phyloP scores from a whole-genome alignment of 2,888 invertebrate species.

The Sceliomorpha sp. region DNA sequence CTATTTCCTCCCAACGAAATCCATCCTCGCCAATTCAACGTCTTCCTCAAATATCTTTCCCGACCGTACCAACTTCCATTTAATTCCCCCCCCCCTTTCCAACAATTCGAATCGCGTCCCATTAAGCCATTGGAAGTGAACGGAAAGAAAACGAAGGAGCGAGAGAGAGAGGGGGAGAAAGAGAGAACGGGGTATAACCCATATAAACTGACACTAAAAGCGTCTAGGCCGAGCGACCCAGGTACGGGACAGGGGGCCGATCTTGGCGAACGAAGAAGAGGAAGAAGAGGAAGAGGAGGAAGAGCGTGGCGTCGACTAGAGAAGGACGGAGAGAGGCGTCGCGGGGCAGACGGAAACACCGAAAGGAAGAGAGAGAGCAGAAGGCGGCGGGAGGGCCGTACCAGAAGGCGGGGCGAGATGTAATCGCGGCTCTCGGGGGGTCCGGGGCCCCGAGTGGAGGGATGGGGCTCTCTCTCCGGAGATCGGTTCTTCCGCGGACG shows the following conservation, averaged over 20 bases:
- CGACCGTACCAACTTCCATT: slow-evolving; percentile 1
- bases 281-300: slow-evolving; percentile 20
- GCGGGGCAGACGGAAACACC: slow-evolving; percentile 18
- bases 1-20: too few relatives aligned
- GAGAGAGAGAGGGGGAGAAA: neutral
- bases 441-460: slow-evolving; percentile 59
- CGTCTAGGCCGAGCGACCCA: slow-evolving; percentile 8
- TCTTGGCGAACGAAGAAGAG: slow-evolving; percentile 19
- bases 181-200: neutral
- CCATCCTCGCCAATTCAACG: too few relatives aligned
- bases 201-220: neutral
- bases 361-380: slow-evolving; percentile 30
- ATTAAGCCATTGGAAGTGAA: neutral
- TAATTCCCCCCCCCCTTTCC: too few relatives aligned
- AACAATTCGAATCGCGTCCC: too few relatives aligned
- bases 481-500: slow-evolving; percentile 72
- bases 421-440: slow-evolving; percentile 72
- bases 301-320: too few relatives aligned
- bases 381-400: slow-evolving; percentile 53
- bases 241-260: slow-evolving; percentile 20
- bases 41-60: too few relatives aligned
- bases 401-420: slow-evolving; percentile 71
- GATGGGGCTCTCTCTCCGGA: slow-evolving; percentile 65
- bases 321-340: slow-evolving; percentile 29
- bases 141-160: neutral